Evolutionary conservation across 2,797 vertebrate species (phyloP).

Genomic region (Arremon brunneinucha): DNA sequence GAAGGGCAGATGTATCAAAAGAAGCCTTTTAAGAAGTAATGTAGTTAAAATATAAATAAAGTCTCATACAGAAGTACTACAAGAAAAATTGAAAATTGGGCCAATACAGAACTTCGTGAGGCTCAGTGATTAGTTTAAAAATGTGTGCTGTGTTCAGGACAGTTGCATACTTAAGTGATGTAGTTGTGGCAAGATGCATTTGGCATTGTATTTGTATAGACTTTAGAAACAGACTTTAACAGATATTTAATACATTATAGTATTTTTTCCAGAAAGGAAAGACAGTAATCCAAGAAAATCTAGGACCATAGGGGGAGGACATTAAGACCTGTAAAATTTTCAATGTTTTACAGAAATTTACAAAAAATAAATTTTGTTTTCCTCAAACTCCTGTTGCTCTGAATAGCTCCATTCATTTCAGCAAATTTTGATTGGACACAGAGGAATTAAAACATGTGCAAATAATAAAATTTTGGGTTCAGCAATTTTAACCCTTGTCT

Average conservation of each 20-base stretch:
- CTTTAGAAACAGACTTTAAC: neutral
- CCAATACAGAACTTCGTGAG: neutral
- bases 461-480: conserved; percentile 16
- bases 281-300: neutral
- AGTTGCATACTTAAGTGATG: neutral
- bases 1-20: neutral
- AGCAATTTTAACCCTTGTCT: neutral
- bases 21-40: neutral
- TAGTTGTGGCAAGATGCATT: neutral
- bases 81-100: neutral
- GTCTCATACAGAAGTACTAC: neutral
- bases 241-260: neutral
- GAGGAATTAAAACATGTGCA: conserved; percentile 20
- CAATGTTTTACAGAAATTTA: neutral
- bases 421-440: conserved; percentile 10
- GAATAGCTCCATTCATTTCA: conserved; percentile 31
- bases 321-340: neutral
- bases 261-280: neutral
- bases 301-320: neutral
- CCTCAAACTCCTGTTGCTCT: neutral
- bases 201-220: neutral
- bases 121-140: neutral
- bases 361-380: neutral
- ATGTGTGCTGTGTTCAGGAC: fast-evolving
- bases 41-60: neutral